Conservation (phyloP, 2,888 invertebrate species). For the Euphydryas editha region DNA sequence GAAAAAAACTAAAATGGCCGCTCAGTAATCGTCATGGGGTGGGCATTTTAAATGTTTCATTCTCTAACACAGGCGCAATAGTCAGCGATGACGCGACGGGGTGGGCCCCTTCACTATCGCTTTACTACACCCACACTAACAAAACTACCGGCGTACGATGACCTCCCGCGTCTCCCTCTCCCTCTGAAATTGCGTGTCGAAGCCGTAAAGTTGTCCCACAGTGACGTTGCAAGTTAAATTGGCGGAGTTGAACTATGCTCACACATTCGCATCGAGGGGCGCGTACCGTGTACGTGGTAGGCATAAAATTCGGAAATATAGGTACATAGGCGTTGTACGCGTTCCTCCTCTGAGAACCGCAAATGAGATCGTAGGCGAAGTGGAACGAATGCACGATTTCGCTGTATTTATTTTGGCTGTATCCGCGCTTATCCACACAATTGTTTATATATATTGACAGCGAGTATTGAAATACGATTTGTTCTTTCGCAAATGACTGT, state of each 20-base stretch:
- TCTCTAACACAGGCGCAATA: slow-evolving; percentile 79
- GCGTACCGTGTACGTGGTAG: slow-evolving; percentile 59
- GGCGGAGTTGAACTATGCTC: slow-evolving; percentile 64
- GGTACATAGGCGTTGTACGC: slow-evolving; percentile 62
- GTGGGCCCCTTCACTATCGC: slow-evolving; percentile 71
- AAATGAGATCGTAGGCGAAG: slow-evolving; percentile 73
- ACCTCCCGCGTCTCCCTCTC: slow-evolving; percentile 49
- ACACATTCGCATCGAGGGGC: slow-evolving; percentile 49
- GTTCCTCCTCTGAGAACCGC: slow-evolving; percentile 66
- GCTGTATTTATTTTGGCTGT: slow-evolving; percentile 53
- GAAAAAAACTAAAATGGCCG: slow-evolving; percentile 72
- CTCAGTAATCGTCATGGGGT: slow-evolving; percentile 74
- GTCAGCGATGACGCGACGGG: slow-evolving; percentile 78
- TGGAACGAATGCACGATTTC: slow-evolving; percentile 74
- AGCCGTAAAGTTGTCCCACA: slow-evolving; percentile 43
- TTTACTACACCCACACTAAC: slow-evolving; percentile 70
- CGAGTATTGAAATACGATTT: slow-evolving; percentile 12
- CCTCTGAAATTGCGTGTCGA: slow-evolving; percentile 33
- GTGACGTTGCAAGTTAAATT: slow-evolving; percentile 55
- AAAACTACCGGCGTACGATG: slow-evolving; percentile 49
- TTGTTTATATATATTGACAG: slow-evolving; percentile 32
- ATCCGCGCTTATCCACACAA: slow-evolving; percentile 34
- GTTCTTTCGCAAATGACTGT: neutral
- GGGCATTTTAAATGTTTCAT: slow-evolving; percentile 81
- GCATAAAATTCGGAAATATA: slow-evolving; percentile 82